Evolutionary conservation across 1,140 invertebrate species (phyloP).

Genomic region (Pollicipes pollicipes): DNA sequence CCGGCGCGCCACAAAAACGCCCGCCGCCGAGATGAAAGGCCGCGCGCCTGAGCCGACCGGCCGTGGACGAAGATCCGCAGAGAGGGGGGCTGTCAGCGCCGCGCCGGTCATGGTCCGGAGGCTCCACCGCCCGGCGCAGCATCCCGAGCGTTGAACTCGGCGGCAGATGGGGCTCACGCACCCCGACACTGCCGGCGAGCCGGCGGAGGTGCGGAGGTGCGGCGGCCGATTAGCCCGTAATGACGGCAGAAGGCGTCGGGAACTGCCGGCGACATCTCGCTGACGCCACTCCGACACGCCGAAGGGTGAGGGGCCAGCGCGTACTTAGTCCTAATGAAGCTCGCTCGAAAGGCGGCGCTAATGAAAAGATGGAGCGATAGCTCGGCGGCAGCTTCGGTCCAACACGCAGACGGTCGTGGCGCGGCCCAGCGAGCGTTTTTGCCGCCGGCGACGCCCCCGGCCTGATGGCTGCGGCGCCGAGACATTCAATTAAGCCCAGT

Average conservation of each 20-base stretch:
- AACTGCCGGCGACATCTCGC: too few relatives aligned
- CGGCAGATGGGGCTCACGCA: too few relatives aligned
- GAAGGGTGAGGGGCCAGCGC: neutral
- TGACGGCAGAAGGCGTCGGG: too few relatives aligned
- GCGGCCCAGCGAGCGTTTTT: neutral
- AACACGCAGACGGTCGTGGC: neutral
- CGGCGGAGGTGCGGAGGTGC: neutral
- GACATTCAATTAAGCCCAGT: too few relatives aligned
- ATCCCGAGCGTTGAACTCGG: neutral
- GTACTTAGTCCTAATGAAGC: neutral
- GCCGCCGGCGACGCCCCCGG: too few relatives aligned
- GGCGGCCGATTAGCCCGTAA: neutral
- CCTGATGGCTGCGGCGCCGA: too few relatives aligned
- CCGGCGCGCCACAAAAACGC: neutral
- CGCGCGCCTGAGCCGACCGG: too few relatives aligned
- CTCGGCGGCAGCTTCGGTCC: neutral
- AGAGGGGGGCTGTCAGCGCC: neutral
- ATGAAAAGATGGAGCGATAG: neutral
- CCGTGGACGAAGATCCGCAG: neutral
- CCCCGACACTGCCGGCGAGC: neutral
- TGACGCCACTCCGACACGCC: too few relatives aligned
- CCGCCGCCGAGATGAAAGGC: neutral
- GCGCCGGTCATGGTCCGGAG: too few relatives aligned
- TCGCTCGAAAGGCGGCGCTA: too few relatives aligned
- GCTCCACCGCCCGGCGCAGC: too few relatives aligned